Conservation (phyloP, 2,797 vertebrate genomes). For the Enteromius treurensis region DNA sequence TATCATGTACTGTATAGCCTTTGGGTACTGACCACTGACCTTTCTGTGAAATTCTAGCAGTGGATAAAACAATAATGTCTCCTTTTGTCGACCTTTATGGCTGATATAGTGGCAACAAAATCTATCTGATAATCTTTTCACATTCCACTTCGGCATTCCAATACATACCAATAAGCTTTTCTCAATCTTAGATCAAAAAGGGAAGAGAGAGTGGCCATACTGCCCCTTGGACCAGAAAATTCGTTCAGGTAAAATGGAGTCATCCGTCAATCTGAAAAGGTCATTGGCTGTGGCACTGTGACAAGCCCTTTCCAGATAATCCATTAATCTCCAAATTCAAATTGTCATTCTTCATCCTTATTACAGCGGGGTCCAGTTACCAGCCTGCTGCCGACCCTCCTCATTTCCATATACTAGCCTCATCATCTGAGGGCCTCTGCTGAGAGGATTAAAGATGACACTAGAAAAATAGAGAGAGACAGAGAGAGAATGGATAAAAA, state of each 20-base stretch:
- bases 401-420: conserved; percentile 59
- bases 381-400: conserved; percentile 46
- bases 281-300: conserved; percentile 75
- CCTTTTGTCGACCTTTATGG: neutral
- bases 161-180: conserved; percentile 25
- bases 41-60: conserved; percentile 17
- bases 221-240: conserved; percentile 24
- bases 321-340: conserved; percentile 79
- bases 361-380: conserved; percentile 63
- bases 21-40: neutral
- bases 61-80: neutral
- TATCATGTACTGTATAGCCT: neutral
- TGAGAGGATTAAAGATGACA: conserved; percentile 48
- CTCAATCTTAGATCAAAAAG: conserved; percentile 27
- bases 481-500: conserved; percentile 23
- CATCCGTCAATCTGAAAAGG: conserved; percentile 87
- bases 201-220: conserved; percentile 17
- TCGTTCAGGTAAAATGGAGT: conserved; percentile 74
- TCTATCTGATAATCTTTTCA: neutral
- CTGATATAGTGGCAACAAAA: neutral
- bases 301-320: conserved; percentile 75
- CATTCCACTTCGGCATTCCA: conserved; percentile 10
- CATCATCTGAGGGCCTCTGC: conserved; percentile 33
- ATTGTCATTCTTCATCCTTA: conserved; percentile 73
- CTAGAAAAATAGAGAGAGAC: conserved; percentile 2